Base-by-base conservation (phyloP, 2,113 vertebrate genomes). In the Empidonax traillii region DNA sequence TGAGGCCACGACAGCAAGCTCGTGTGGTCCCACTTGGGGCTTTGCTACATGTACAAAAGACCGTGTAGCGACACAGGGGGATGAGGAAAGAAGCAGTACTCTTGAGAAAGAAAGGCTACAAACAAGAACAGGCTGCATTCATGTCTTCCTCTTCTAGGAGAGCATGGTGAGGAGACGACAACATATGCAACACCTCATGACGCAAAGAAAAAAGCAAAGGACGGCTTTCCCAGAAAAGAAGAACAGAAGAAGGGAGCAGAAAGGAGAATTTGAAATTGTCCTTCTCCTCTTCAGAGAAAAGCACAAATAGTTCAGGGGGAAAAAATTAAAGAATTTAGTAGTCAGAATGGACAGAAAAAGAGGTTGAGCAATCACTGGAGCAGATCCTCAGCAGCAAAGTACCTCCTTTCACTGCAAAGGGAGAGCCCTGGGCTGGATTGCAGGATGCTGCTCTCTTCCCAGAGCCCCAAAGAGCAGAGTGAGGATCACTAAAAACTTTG, bases 221-320 rank as follows among this genome's bases (percentile, higher is more conserved):
- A 46, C 69, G 80, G 49, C 89, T 75, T 93, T 91, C 49, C 5
- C 14, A 59, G 93, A 85, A 91, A 83, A 83, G 47, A 23, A 67
- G 35, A 16, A 33, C 31, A 49, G 35, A 89, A 93, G 24, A 90
- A 73, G 30, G 12, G 10, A 56, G 58, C 11, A 56, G 51, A 72
- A 78, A 69, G 14, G 6, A 72, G 37, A 52, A 62, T 55, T 78
- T 66, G 25, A 87, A 41, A 31, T 61, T n/a, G 31, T 44, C 33
- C 12, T 72, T 58, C 33, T 41, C 37, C n/a, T 82, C 43, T 56
- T 82, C 35, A 10, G 58, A 81, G 58, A 51, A 96, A 61, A 66
- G 19, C 30, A 80, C 1, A 1, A 78, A 75, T 2, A 81, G 10
- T 53, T 43, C 35, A 52, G 33, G 23, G 7, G 43, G 49, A 81